A percentile compares a stretch with the other conserved stretches of the same genome.
Evolutionary conservation across 64 coral and sea anemone species (phyloP).

Genomic region (Pocillopora damicornis): DNA sequence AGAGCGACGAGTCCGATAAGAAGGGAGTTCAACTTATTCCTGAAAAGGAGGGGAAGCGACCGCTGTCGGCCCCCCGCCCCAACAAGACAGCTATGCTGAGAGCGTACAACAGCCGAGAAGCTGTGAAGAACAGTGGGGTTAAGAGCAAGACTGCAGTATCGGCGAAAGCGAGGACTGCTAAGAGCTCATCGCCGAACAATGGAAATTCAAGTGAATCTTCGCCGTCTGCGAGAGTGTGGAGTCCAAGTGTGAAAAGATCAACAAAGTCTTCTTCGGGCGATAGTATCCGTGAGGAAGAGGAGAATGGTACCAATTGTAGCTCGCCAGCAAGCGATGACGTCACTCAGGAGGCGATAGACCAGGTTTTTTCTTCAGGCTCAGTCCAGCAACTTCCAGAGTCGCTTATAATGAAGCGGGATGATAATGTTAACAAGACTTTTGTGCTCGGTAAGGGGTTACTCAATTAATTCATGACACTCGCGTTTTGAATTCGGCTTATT

Average conservation of each 20-base stretch:
- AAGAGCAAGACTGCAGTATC: not conserved
- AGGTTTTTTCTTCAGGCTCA: conserved; percentile 52
- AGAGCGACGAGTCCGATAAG: conserved; percentile 19
- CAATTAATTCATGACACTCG: not conserved
- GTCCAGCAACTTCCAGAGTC: conserved; percentile 38
- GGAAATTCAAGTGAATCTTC: not conserved
- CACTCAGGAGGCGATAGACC: conserved; percentile 60
- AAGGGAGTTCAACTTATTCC: conserved; percentile 15
- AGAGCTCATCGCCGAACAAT: not conserved
- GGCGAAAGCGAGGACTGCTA: conserved; percentile 14
- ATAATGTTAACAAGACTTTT: conserved; percentile 74
- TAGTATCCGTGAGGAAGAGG: not conserved
- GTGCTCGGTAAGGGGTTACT: conserved; percentile 60
- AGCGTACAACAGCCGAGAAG: conserved; percentile 64
- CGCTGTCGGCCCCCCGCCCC: conserved; percentile 55
- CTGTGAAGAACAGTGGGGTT: conserved; percentile 43
- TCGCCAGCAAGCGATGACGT: conserved; percentile 14
- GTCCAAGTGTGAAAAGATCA: conserved; percentile 17
- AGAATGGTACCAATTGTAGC: conserved; percentile 2
- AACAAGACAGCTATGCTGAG: conserved; percentile 86
- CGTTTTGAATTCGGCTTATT: not conserved
- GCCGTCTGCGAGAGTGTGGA: conserved; percentile 43
- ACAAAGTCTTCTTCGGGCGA: conserved; percentile 27
- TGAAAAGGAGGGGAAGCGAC: conserved; percentile 58
- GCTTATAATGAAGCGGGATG: conserved; percentile 74